These are phyloP conservation scores for Phlogophora meticulosa DNA, from an alignment of 2,888 invertebrate species.

Conservation along the genomic window DNA sequence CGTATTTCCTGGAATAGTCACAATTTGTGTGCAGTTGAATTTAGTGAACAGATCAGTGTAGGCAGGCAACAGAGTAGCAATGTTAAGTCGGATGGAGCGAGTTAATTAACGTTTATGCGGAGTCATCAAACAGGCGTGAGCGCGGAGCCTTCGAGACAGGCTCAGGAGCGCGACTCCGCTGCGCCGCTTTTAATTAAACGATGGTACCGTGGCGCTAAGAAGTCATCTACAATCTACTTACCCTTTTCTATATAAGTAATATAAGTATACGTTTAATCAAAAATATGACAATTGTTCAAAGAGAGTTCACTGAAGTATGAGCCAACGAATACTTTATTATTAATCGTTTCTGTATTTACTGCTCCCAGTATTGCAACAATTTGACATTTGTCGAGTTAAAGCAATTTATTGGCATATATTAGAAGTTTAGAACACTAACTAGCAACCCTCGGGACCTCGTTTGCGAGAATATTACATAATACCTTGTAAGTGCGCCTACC, in stretches of 20 bases:
- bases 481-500: background rate
- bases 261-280: conserved; percentile 58
- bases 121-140: conserved; percentile 80
- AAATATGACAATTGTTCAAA: conserved; percentile 47
- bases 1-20: conserved; percentile 38
- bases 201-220: conserved; percentile 70
- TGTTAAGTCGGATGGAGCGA: conserved; percentile 76
- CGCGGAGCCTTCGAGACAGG: conserved; percentile 70
- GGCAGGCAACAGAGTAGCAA: conserved; percentile 63
- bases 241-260: conserved; percentile 48
- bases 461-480: conserved; percentile 15
- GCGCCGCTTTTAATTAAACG: conserved; percentile 80
- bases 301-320: conserved; percentile 13
- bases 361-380: conserved; percentile 9
- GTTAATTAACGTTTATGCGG: conserved; percentile 84
- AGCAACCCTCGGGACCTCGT: background rate
- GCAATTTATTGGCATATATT: conserved; percentile 41
- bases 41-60: conserved; percentile 59
- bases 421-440: too few relatives aligned
- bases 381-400: conserved; percentile 15
- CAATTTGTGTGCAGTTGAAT: conserved; percentile 53
- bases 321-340: conserved; percentile 22
- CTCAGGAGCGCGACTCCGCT: conserved; percentile 74
- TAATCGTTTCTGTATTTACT: conserved; percentile 24
- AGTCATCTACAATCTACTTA: conserved; percentile 70